Base-by-base conservation (phyloP, 2,113 vertebrate genomes). In the Neotragus pygmaeus region DNA sequence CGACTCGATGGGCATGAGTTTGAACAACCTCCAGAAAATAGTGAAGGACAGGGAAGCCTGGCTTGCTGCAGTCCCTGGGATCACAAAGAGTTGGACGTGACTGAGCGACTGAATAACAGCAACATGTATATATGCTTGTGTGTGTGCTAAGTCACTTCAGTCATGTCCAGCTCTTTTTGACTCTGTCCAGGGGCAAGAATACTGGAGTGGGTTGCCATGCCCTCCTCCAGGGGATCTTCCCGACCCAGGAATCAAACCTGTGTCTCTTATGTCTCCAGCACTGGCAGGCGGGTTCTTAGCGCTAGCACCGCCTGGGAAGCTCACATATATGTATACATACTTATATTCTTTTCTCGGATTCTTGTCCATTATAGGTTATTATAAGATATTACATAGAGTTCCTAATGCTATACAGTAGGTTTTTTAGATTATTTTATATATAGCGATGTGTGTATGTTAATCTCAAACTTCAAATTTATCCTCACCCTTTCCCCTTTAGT, bases 171-270 rank as follows among this genome's bases (percentile, higher is more conserved):
- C 70, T 75, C 36, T 75, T 13, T 75, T 6, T 11, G 23, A 7
- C 23, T 13, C 36, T 43, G 70, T 75, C 36, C 70, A 43, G 13
- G 70, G 70, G 39, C 70, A 27, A 27, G 39, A 43, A 75, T 4
- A 43, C 23, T 13, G 23, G 70, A 43, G 5, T 43, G 70, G 70
- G 23, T 27, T 75, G 66, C 66, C 64, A 73, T 23, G 10, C 66
- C 19, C 66, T 73, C 11, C 70, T 43, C 21, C 36, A 43, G 36
- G 36, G 70, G 10, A 43, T 73, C 70, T 75, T 75, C 70, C 39
- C 1, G 3, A 43, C 39, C n/a, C 66, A 39, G 62, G 14, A 8
- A n/a, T 66, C 33, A n/a, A 66, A 33, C 62, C 33, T 0, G 0
- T 19, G 33, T 66, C 62, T 66, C 30, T 64, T 64, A 4, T 10